phyloP scores from a whole-genome alignment of 35 echinoderm and acorn worm species.

The Lytechinus variegatus region DNA sequence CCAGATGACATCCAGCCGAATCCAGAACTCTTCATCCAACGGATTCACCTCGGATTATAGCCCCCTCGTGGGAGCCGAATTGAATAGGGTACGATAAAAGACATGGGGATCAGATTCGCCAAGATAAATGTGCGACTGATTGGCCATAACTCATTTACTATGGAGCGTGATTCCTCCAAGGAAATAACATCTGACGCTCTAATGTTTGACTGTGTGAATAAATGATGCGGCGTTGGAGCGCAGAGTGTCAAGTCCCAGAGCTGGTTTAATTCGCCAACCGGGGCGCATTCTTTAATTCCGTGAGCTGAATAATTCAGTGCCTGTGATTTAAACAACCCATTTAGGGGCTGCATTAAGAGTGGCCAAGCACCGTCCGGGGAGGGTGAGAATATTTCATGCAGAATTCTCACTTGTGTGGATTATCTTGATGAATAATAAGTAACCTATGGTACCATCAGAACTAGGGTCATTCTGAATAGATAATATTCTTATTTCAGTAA shows the following conservation, averaged over 20 bases:
- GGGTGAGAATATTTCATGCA: conserved; percentile 29
- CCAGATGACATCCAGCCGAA: conserved; percentile 23
- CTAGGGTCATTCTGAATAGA: neutral
- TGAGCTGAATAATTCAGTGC: conserved; percentile 24
- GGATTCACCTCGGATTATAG: conserved; percentile 25
- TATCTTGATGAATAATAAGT: conserved; percentile 19
- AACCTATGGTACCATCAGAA: neutral
- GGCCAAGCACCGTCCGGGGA: conserved; percentile 23
- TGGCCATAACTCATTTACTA: conserved; percentile 42
- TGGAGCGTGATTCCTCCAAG: conserved; percentile 39
- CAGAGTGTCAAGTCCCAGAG: conserved; percentile 2
- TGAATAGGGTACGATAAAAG: conserved; percentile 50
- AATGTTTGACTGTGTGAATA: conserved; percentile 48
- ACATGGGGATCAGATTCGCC: conserved; percentile 46
- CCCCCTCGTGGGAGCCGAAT: conserved; percentile 45
- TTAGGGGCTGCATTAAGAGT: conserved; percentile 30
- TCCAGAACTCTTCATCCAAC: conserved; percentile 41
- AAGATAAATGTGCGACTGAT: conserved; percentile 41
- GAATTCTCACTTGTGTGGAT: conserved; percentile 13
- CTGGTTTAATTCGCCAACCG: conserved; percentile 33
- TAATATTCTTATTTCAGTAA: neutral
- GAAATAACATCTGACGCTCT: conserved; percentile 44
- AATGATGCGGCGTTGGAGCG: conserved; percentile 26
- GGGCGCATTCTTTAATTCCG: conserved; percentile 27
- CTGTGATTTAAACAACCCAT: conserved; percentile 47